A percentile compares a stretch with the other conserved stretches of the same genome.
These are phyloP conservation scores for Machimus rusticus DNA, from an alignment of 2,888 invertebrate species.

Conservation along the genomic window DNA sequence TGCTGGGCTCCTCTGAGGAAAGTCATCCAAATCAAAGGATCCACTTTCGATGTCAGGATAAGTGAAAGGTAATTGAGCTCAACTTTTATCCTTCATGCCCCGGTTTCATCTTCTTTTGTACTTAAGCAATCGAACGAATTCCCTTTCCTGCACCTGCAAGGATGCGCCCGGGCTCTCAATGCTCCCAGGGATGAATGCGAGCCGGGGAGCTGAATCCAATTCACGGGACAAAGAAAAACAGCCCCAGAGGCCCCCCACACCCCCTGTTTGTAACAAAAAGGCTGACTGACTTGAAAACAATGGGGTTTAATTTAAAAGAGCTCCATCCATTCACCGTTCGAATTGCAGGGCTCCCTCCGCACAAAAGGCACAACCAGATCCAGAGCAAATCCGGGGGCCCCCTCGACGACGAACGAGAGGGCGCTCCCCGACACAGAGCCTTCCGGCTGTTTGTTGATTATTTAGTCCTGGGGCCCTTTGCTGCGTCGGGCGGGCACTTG, in stretches of 20 bases:
- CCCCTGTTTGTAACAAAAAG: constrained; percentile 14
- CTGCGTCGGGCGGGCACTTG: neutral
- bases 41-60: constrained; percentile 29
- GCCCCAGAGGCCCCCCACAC: neutral
- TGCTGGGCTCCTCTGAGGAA: neutral
- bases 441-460: neutral
- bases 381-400: neutral
- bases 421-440: neutral
- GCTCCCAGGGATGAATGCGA: neutral
- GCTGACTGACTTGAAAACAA: constrained; percentile 1
- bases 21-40: constrained; percentile 30
- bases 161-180: neutral
- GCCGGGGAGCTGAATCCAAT: neutral
- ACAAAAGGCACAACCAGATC: neutral
- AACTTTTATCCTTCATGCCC: constrained; percentile 21
- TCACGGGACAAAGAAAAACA: constrained; percentile 20
- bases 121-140: constrained; percentile 22
- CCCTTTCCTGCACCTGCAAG: constrained; percentile 20
- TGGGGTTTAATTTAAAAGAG: constrained; percentile 27
- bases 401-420: neutral
- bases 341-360: neutral
- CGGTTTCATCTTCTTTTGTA: constrained; percentile 20
- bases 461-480: neutral
- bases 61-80: constrained; percentile 35
- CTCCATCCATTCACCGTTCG: neutral